These are phyloP conservation scores for Allolobophora icterica DNA, from an alignment of 2,888 invertebrate species.

Conservation along the genomic window DNA sequence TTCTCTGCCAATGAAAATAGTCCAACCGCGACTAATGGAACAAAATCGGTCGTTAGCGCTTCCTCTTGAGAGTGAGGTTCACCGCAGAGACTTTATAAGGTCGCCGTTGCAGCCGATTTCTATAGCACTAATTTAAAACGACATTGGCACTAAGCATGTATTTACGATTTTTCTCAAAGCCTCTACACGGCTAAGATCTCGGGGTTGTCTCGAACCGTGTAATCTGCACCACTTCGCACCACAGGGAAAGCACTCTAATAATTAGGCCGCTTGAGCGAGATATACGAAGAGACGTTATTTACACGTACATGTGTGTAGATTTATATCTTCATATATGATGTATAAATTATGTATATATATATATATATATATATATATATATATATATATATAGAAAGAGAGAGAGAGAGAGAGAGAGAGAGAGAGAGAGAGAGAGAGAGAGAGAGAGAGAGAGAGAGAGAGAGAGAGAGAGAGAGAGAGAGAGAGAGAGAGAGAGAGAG, in stretches of 20 bases:
- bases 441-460: too few species aligned
- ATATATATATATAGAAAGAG: too few species aligned
- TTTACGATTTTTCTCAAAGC: background rate
- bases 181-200: background rate
- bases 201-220: background rate
- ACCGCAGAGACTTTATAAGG: background rate
- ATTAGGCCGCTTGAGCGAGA: background rate
- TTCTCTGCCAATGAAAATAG: background rate
- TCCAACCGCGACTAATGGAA: background rate
- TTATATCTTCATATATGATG: too few species aligned
- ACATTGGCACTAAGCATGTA: background rate
- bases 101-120: background rate
- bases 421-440: too few species aligned
- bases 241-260: background rate
- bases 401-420: too few species aligned
- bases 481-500: too few species aligned
- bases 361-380: too few species aligned
- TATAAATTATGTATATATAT: too few species aligned
- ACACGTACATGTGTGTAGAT: too few species aligned
- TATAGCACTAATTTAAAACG: background rate
- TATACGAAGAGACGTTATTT: too few species aligned
- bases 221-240: background rate
- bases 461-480: too few species aligned
- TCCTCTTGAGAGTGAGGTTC: background rate
- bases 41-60: background rate